Percentiles rank a stretch among this genome's conserved stretches.
Conservation (phyloP, 2,888 invertebrate species). For the Troilus luridus region DNA sequence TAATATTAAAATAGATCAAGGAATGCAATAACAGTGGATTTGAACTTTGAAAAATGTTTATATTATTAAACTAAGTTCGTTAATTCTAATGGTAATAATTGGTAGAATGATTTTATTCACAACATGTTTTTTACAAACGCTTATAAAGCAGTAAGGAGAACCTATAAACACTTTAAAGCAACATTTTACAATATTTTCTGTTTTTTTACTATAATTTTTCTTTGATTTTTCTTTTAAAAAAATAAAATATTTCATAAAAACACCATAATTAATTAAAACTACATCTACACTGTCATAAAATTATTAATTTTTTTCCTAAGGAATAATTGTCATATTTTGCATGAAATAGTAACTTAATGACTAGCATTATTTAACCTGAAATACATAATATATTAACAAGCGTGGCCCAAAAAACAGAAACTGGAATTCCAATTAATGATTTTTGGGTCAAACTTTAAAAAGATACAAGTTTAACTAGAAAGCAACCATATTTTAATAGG, state of each 20-base stretch:
- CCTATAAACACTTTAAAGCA: background rate
- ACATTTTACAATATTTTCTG: slow-evolving; percentile 27
- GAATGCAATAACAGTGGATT: background rate
- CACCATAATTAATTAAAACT: background rate
- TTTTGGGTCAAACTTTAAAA: slow-evolving; percentile 31
- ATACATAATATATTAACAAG: slow-evolving; percentile 12
- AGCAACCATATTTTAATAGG: background rate
- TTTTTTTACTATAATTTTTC: slow-evolving; percentile 16
- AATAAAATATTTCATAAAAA: background rate
- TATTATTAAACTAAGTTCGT: background rate
- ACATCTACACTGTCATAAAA: background rate
- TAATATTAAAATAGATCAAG: background rate
- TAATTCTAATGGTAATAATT: slow-evolving; percentile 12
- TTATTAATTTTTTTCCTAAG: background rate
- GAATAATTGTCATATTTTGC: slow-evolving; percentile 27
- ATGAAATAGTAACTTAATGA: slow-evolving; percentile 32
- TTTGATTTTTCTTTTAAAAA: slow-evolving; percentile 20
- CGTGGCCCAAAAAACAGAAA: slow-evolving; percentile 43
- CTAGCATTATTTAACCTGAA: slow-evolving; percentile 49
- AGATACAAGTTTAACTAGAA: slow-evolving; percentile 6
- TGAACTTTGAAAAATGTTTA: background rate
- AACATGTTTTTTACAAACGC: background rate
- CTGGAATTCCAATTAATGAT: background rate
- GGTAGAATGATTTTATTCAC: background rate
- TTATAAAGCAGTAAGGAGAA: background rate